phyloP scores from a whole-genome alignment of 2,797 vertebrate genomes.

The Lagorchestes hirsutus region DNA sequence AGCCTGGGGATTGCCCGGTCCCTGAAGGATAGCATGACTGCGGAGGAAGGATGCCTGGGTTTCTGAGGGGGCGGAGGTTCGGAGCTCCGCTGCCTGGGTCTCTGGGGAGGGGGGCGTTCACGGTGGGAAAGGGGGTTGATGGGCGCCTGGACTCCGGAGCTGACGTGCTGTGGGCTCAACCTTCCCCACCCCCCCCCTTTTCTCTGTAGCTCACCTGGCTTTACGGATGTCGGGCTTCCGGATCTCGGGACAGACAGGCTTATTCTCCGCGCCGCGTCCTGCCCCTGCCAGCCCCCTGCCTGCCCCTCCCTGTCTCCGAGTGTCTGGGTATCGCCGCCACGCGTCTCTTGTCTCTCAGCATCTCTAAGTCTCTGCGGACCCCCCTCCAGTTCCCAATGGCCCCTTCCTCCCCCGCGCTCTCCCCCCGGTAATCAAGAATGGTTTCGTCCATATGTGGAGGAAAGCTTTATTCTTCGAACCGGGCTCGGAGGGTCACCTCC shows the following conservation, averaged over 20 bases:
- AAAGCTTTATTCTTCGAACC: conserved; percentile 74
- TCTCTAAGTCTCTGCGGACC: conserved; percentile 32
- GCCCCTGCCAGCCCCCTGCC: conserved; percentile 53
- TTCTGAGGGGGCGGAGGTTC: neutral
- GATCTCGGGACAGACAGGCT: neutral
- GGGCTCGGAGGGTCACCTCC: conserved; percentile 51
- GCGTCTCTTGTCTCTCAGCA: conserved; percentile 44
- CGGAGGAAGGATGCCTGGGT: neutral
- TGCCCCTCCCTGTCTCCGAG: conserved; percentile 54
- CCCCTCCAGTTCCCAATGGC: conserved; percentile 66
- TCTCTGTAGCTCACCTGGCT: conserved; percentile 75
- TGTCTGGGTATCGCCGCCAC: conserved; percentile 42
- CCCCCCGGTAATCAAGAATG: conserved; percentile 71
- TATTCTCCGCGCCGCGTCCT: conserved; percentile 24
- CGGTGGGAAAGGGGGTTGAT: neutral
- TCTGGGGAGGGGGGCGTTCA: neutral
- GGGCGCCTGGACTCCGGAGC: neutral
- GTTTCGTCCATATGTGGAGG: conserved; percentile 70
- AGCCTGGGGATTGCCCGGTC: neutral
- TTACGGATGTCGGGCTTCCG: conserved; percentile 70
- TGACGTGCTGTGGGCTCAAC: conserved; percentile 54
- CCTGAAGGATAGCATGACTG: neutral
- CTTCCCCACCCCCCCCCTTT: conserved; percentile 60
- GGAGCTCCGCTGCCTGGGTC: conserved; percentile 12
- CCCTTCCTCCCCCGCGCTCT: conserved; percentile 54